A percentile compares a stretch with the other conserved stretches of the same genome.
These are phyloP conservation scores for Marisa cornuarietis DNA, from an alignment of 1,140 invertebrate species.

Conservation along the genomic window DNA sequence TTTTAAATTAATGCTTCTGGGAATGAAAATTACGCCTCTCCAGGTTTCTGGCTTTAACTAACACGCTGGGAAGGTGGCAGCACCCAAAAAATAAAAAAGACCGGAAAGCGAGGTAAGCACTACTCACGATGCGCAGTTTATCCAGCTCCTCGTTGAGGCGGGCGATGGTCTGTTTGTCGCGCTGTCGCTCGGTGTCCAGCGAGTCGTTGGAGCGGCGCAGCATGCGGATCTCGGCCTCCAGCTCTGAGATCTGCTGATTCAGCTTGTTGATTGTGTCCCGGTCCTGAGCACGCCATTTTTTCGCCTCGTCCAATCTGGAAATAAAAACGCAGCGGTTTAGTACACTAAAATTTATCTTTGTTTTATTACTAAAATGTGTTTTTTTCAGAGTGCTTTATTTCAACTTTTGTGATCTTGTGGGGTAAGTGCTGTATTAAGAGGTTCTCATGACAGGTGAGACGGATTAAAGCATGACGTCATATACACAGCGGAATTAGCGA, in stretches of 20 bases:
- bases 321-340: conserved; percentile 9
- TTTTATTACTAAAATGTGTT: background rate
- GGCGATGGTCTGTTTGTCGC: conserved; percentile 65
- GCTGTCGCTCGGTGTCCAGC: conserved; percentile 67
- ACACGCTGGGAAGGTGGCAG: too few species aligned
- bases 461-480: too few species aligned
- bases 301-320: conserved; percentile 67
- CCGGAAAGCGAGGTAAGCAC: too few species aligned
- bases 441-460: too few species aligned
- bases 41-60: too few species aligned
- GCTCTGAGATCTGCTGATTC: conserved; percentile 68
- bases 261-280: conserved; percentile 66
- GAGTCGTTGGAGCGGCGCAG: conserved; percentile 67
- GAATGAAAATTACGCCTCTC: too few species aligned
- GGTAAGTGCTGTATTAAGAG: too few species aligned
- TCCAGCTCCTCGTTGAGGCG: conserved; percentile 67
- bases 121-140: conserved; percentile 61
- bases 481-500: too few species aligned
- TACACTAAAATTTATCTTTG: background rate
- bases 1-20: too few species aligned
- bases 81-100: too few species aligned
- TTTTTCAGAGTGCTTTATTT: too few species aligned
- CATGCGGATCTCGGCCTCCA: conserved; percentile 69
- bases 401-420: too few species aligned
- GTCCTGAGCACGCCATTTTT: conserved; percentile 65